A percentile compares a stretch with the other conserved stretches of the same genome.
These are phyloP conservation scores for Channallabes apus DNA, from an alignment of 2,797 vertebrate genomes.

Conservation along the genomic window DNA sequence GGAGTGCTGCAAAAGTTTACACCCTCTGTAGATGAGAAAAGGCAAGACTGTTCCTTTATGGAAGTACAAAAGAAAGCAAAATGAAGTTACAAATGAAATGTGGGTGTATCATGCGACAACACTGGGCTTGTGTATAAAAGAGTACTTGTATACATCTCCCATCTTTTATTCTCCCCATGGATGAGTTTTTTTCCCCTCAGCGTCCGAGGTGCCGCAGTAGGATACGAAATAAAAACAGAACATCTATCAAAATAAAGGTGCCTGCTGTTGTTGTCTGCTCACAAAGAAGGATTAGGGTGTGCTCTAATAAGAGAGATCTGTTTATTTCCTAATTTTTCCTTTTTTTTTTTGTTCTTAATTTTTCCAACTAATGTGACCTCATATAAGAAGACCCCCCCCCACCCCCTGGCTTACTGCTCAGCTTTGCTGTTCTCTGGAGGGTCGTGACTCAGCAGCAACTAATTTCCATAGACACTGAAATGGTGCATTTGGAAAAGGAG, in stretches of 20 bases:
- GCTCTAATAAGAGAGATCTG: not conserved
- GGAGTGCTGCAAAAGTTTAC: not conserved
- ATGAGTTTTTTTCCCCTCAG: not conserved
- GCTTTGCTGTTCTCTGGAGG: too few species aligned
- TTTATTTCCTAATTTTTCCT: not conserved
- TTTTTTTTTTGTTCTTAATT: too few species aligned
- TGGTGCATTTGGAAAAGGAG: too few species aligned
- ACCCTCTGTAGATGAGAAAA: not conserved
- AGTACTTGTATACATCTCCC: not conserved
- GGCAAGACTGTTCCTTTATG: not conserved
- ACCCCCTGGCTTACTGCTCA: too few species aligned
- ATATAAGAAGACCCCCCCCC: too few species aligned
- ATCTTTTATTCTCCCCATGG: not conserved
- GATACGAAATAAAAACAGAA: not conserved
- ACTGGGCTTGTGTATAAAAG: not conserved
- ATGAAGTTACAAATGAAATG: not conserved
- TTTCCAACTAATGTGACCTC: too few species aligned
- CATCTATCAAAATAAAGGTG: not conserved
- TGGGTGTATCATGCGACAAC: not conserved
- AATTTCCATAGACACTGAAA: too few species aligned
- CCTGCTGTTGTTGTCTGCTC: not conserved
- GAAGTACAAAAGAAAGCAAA: not conserved
- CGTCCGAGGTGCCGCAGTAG: not conserved
- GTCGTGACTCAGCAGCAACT: too few species aligned
- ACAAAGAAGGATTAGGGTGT: not conserved